phyloP scores from a whole-genome alignment of 2,888 invertebrate species.

The Sialis lutaria region DNA sequence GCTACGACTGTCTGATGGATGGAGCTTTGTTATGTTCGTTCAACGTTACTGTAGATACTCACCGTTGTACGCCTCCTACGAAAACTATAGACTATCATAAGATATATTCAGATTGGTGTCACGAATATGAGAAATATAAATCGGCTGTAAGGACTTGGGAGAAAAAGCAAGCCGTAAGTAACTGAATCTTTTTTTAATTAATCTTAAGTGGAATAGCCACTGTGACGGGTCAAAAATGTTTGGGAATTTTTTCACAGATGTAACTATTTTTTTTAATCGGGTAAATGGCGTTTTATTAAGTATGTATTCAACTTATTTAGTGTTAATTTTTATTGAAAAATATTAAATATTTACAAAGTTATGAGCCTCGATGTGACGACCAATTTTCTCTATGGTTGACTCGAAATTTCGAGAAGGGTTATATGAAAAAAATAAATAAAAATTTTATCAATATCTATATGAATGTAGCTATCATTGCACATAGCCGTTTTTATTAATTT shows the following conservation, averaged over 20 bases:
- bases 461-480: too few relatives aligned
- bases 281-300: too few relatives aligned
- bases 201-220: not conserved
- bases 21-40: constrained; percentile 76
- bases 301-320: too few relatives aligned
- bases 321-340: too few relatives aligned
- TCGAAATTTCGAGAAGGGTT: too few relatives aligned
- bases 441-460: too few relatives aligned
- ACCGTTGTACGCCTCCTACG: constrained; percentile 78
- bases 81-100: constrained; percentile 86
- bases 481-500: too few relatives aligned
- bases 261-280: not conserved
- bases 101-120: constrained; percentile 96
- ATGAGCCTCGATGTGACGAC: too few relatives aligned
- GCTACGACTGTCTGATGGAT: constrained; percentile 83
- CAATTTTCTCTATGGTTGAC: too few relatives aligned
- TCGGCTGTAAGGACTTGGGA: constrained; percentile 93
- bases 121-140: constrained; percentile 95
- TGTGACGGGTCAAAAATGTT: too few relatives aligned
- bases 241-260: not conserved
- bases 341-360: too few relatives aligned
- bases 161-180: constrained; percentile 75
- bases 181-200: not conserved
- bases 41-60: constrained; percentile 86
- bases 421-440: too few relatives aligned